A percentile compares a stretch with the other conserved stretches of the same genome.
Evolutionary conservation across 2,888 invertebrate genomes (phyloP).

Genomic region (Octonoba sinensis): DNA sequence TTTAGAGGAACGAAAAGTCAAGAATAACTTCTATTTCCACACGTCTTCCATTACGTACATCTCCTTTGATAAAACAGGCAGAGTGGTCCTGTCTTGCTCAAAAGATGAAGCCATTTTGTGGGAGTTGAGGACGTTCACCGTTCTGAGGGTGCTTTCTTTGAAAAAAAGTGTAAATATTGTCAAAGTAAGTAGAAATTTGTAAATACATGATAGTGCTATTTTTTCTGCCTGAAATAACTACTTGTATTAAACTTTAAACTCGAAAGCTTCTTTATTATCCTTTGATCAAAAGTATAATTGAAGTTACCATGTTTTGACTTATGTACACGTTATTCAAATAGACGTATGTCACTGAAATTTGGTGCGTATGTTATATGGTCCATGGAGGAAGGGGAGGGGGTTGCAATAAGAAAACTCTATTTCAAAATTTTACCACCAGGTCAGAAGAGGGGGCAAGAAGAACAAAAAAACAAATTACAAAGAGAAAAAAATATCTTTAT

Average conservation of each 20-base stretch:
- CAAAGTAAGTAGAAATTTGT: conserved; percentile 28
- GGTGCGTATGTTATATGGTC: too few species aligned
- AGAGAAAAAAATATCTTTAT: too few species aligned
- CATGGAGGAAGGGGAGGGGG: too few species aligned
- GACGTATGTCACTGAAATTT: too few species aligned
- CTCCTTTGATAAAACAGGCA: conserved; percentile 36
- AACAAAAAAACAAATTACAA: too few species aligned
- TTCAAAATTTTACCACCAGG: too few species aligned
- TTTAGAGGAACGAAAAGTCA: conserved; percentile 28
- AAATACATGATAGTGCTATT: neutral
- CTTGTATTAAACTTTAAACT: neutral
- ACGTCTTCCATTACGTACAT: conserved; percentile 32
- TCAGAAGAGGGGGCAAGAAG: too few species aligned
- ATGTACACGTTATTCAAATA: too few species aligned
- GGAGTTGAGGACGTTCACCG: conserved; percentile 22
- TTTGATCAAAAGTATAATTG: neutral
- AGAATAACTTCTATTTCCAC: conserved; percentile 39
- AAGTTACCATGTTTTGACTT: too few species aligned
- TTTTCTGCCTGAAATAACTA: neutral
- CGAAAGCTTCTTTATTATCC: neutral
- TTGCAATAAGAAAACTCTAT: too few species aligned
- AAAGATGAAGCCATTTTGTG: conserved; percentile 51
- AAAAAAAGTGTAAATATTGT: conserved; percentile 49
- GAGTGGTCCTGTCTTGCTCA: conserved; percentile 33
- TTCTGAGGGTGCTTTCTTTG: conserved; percentile 22